Evolutionary conservation across 2,113 vertebrate species (phyloP).

Genomic region (Lota lota): DNA sequence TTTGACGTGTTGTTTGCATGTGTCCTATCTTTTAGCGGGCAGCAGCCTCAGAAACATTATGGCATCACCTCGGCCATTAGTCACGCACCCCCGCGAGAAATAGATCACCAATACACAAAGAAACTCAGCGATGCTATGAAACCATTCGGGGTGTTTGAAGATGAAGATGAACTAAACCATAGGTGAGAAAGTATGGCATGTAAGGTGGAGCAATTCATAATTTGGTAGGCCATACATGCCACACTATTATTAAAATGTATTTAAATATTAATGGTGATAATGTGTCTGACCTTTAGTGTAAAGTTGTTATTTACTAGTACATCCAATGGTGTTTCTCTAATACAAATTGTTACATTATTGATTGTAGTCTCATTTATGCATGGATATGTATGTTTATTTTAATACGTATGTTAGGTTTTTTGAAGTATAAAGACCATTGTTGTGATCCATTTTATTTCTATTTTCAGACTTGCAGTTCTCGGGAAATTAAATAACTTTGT

Average conservation of each 20-base stretch:
- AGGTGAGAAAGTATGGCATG: slow-evolving; percentile 73
- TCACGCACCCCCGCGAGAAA: slow-evolving; percentile 83
- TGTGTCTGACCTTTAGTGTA: background rate
- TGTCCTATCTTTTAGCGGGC: slow-evolving; percentile 76
- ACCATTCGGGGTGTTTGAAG: slow-evolving; percentile 94
- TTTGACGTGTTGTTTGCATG: no score
- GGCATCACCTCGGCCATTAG: slow-evolving; percentile 95
- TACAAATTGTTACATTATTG: no score
- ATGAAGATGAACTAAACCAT: slow-evolving; percentile 88
- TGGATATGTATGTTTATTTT: background rate
- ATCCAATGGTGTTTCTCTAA: no score
- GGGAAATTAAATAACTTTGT: slow-evolving; percentile 91
- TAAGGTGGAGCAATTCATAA: background rate
- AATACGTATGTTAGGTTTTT: background rate
- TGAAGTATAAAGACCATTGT: background rate
- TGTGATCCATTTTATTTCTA: slow-evolving; percentile 17
- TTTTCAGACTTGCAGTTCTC: slow-evolving; percentile 85
- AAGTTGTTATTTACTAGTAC: no score
- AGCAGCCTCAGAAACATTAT: slow-evolving; percentile 84
- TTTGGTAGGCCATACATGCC: no score
- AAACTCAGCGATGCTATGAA: slow-evolving; percentile 92
- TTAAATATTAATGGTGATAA: background rate
- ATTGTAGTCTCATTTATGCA: no score
- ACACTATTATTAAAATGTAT: background rate
- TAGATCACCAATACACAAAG: slow-evolving; percentile 86